Conservation (phyloP, 2,888 invertebrate genomes). For the Oscheius sp. region DNA sequence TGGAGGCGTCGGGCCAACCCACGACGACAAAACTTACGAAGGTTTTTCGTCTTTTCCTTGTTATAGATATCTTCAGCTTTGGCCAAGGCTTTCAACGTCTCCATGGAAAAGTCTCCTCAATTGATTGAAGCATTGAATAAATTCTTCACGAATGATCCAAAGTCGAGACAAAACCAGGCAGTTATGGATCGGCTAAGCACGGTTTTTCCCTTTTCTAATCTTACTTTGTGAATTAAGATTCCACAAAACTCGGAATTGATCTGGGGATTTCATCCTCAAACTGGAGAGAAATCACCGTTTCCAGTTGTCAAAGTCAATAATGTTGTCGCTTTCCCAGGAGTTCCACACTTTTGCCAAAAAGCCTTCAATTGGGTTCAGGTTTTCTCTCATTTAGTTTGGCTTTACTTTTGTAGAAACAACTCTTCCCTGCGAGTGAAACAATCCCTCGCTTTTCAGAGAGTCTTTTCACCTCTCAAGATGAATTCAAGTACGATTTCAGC, state of each 20-base stretch:
- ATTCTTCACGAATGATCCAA: slow-evolving; percentile 49
- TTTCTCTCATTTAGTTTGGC: neutral
- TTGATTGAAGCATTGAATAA: slow-evolving; percentile 71
- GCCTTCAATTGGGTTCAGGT: slow-evolving; percentile 72
- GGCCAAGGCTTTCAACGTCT: slow-evolving; percentile 73
- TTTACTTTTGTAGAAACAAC: slow-evolving; percentile 44
- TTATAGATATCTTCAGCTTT: neutral
- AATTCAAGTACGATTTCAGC: slow-evolving; percentile 66
- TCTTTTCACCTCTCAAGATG: slow-evolving; percentile 71
- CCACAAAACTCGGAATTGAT: slow-evolving; percentile 73
- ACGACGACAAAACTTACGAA: slow-evolving; percentile 82
- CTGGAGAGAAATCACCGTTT: slow-evolving; percentile 73
- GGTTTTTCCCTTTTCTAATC: neutral
- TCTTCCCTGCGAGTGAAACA: slow-evolving; percentile 59
- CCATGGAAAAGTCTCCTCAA: slow-evolving; percentile 70
- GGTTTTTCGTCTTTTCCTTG: slow-evolving; percentile 71
- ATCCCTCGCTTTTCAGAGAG: slow-evolving; percentile 51
- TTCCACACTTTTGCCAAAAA: slow-evolving; percentile 75
- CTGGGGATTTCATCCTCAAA: slow-evolving; percentile 71
- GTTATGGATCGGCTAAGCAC: neutral
- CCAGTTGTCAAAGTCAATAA: slow-evolving; percentile 73
- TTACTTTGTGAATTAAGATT: slow-evolving; percentile 64
- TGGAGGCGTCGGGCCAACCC: slow-evolving; percentile 83
- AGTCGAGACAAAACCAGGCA: slow-evolving; percentile 36
- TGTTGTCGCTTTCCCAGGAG: slow-evolving; percentile 80